Evolutionary conservation across 2,113 vertebrate species (phyloP), one percentile per base, ranked within the genome.

Genomic region (Perca flavescens): DNA sequence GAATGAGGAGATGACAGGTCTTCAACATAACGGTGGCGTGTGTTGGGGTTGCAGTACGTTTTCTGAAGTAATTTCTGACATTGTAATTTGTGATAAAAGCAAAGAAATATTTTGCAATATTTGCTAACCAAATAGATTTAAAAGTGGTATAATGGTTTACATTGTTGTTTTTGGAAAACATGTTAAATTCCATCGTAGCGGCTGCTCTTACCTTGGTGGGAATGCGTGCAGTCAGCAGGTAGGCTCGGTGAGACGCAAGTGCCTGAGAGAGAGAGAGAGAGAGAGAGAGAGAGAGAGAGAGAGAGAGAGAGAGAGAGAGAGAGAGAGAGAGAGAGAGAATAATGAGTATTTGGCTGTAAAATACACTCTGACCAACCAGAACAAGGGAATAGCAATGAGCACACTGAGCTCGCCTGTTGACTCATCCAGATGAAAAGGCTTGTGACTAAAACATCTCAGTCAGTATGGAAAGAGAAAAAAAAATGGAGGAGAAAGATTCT

Each of bases 151-250:
- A 11, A 15, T 36, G 10, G 31, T 28, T 50, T 63, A 34, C 21
- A 17, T n/a, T 34, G 22, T 49, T 12, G 47, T 47, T 47, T 6
- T 22, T 40, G 12, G 17, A 57, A 57, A 53, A 66, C 21, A 10
- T 28, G 8, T 50, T 43, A 31, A 52, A 22, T 3, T 19, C 19
- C 46, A 21, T 10, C 13, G 13, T 6, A 65, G 64, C 8, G 66
- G 11, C 17, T 43, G 67, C 5, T 53, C 94, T 96, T 96, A 99
- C 98, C 97, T 99, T 99, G 86, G 96, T 94, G 67, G 98, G 98
- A 91, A 99, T 96, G 53, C 98, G 96, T 17, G 97, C 96, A 0
- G 97, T 96, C 85, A 99, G 80, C 11, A 99, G 96, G 94, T 98
- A 99, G 52, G 93, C 96, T 3, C 98, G 95, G 90, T 98, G 97